A percentile compares a stretch with the other conserved stretches of the same genome.
Evolutionary conservation across 2,113 vertebrate species (phyloP).

Genomic region (Peromyscus maniculatus): DNA sequence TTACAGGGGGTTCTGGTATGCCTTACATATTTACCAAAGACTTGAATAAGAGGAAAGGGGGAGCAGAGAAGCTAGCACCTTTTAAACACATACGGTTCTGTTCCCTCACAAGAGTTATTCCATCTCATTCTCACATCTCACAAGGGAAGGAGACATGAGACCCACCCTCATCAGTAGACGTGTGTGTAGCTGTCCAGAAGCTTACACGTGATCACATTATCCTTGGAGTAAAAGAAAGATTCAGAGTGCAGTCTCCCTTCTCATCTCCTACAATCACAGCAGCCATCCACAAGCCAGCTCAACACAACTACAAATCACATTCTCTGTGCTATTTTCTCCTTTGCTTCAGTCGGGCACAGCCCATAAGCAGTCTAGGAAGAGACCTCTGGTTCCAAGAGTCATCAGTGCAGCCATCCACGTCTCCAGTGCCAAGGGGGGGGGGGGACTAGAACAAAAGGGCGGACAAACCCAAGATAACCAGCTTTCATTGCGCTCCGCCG

Average conservation of each 20-base stretch:
- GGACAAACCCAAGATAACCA: neutral
- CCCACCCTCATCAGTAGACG: neutral
- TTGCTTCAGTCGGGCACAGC: neutral
- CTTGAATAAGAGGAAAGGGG: neutral
- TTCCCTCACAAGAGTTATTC: neutral
- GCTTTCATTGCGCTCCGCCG: neutral
- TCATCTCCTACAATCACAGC: neutral
- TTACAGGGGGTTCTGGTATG: neutral
- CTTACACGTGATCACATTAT: neutral
- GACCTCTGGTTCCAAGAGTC: neutral
- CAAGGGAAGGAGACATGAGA: neutral
- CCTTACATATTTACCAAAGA: constrained; percentile 25
- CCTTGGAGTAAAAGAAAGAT: neutral
- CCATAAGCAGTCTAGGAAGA: neutral
- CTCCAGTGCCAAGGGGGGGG: neutral
- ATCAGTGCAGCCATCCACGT: neutral
- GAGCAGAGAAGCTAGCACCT: neutral
- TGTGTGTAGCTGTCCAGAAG: neutral
- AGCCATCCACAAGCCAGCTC: neutral
- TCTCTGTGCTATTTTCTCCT: neutral
- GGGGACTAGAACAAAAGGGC: neutral
- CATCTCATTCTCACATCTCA: constrained; percentile 4
- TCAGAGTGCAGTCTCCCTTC: neutral
- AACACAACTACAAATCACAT: neutral
- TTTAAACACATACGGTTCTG: neutral